Evolutionary conservation across 2,113 vertebrate genomes (phyloP).

Genomic region (Drymodes brunneopygia): DNA sequence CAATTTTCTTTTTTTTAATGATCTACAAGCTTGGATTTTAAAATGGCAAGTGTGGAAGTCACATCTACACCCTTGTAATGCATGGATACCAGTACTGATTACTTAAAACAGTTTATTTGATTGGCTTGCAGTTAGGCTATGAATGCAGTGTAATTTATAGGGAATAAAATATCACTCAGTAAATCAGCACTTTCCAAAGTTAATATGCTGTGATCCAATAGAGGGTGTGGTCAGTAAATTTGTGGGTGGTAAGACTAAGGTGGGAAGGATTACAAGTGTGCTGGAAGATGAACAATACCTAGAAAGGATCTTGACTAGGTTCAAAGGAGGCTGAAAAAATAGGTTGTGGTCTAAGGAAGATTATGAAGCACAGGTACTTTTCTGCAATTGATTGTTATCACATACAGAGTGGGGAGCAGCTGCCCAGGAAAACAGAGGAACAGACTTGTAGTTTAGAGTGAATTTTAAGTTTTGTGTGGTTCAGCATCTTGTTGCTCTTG

Average conservation of each 20-base stretch:
- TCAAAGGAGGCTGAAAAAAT: not conserved
- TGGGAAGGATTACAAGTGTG: not conserved
- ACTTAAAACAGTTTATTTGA: not conserved
- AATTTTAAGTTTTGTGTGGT: not conserved
- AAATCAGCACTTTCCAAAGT: not conserved
- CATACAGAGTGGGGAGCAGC: not conserved
- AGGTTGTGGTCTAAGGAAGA: not conserved
- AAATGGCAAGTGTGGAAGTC: not conserved
- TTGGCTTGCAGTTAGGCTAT: not conserved
- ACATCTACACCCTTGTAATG: not conserved
- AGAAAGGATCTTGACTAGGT: not conserved
- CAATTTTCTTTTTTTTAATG: not conserved
- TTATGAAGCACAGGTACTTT: not conserved
- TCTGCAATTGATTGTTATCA: not conserved
- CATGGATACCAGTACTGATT: not conserved
- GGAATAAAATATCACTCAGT: not conserved
- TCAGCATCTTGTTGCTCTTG: accelerated
- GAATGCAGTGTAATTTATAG: not conserved
- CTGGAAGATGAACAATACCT: not conserved
- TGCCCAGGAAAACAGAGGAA: not conserved
- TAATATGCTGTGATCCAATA: not conserved
- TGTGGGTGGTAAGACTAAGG: not conserved
- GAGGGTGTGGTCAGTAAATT: not conserved
- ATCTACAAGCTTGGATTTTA: not conserved
- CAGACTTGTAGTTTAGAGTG: not conserved